phyloP scores from a whole-genome alignment of 2,113 vertebrate genomes.

The Phaethornis superciliosus region DNA sequence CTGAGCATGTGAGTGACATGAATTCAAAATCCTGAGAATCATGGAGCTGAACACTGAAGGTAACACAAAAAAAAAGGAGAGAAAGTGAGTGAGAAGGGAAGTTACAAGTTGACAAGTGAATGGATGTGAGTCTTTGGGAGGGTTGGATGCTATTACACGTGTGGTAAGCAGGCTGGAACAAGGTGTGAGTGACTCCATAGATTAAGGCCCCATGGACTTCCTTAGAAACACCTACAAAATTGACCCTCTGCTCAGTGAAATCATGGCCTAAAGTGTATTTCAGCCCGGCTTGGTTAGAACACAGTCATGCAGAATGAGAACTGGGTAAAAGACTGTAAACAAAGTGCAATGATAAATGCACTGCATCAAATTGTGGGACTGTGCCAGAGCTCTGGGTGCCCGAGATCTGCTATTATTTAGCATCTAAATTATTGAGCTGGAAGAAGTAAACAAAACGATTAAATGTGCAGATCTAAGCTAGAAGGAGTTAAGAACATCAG shows the following conservation, averaged over 20 bases:
- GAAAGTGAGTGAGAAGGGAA: not conserved
- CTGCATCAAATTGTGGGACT: constrained; percentile 1
- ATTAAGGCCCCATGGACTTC: not conserved
- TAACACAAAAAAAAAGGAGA: not conserved
- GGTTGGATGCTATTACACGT: not conserved
- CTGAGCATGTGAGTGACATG: constrained; percentile 38
- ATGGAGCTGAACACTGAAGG: not conserved
- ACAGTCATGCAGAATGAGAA: not conserved
- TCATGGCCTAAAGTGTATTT: not conserved
- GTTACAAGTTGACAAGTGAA: not conserved
- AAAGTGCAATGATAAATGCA: constrained; percentile 13
- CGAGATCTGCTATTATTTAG: constrained; percentile 24
- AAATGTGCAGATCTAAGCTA: constrained; percentile 33
- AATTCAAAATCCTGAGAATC: constrained; percentile 15
- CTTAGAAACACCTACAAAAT: not conserved
- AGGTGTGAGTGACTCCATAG: not conserved
- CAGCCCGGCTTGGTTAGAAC: not conserved
- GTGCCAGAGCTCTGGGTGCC: constrained; percentile 37
- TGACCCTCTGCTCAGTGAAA: not conserved
- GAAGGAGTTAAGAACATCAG: constrained; percentile 42
- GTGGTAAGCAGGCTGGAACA: not conserved
- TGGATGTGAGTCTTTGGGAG: not conserved
- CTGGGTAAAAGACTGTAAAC: not conserved
- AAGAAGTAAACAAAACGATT: constrained; percentile 57
- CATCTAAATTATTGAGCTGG: constrained; percentile 47